These are phyloP conservation scores for Meloe dianella DNA, from an alignment of 2,888 invertebrate genomes.

Conservation along the genomic window DNA sequence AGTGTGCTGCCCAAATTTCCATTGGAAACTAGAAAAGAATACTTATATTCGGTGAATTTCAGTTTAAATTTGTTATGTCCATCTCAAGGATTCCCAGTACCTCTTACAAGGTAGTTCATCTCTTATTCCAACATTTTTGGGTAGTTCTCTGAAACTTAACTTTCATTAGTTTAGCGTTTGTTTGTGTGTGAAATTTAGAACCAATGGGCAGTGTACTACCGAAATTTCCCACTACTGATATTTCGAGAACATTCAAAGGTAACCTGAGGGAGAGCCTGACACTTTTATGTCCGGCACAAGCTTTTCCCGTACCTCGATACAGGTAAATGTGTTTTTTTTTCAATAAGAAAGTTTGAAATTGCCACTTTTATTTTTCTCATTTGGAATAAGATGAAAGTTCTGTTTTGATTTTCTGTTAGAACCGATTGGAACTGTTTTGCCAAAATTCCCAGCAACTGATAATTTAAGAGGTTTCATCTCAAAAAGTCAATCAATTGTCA, in stretches of 20 bases:
- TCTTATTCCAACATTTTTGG: conserved; percentile 32
- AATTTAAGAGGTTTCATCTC: conserved; percentile 50
- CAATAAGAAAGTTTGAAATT: conserved; percentile 42
- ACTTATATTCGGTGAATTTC: conserved; percentile 62
- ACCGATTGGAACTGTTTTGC: conserved; percentile 61
- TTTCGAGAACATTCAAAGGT: conserved; percentile 67
- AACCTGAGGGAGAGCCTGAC: conserved; percentile 53
- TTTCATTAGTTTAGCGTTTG: conserved; percentile 9
- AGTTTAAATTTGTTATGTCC: conserved; percentile 68
- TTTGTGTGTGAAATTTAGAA: conserved; percentile 51
- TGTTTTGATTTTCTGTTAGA: conserved; percentile 46
- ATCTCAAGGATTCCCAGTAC: conserved; percentile 71
- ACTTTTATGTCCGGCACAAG: conserved; percentile 68
- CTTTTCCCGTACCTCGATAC: conserved; percentile 67
- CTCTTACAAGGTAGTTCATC: conserved; percentile 61
- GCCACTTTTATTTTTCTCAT: neutral
- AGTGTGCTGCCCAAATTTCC: conserved; percentile 73
- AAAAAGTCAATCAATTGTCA: conserved; percentile 52
- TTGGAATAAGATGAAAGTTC: neutral
- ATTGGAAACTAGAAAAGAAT: conserved; percentile 68
- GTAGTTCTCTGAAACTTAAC: neutral
- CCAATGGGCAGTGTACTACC: conserved; percentile 68
- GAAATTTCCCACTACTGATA: conserved; percentile 63
- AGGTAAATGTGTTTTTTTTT: conserved; percentile 40
- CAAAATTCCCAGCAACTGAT: conserved; percentile 58